Percentiles rank a stretch among this genome's conserved stretches.
phyloP scores from a whole-genome alignment of 2,888 invertebrate genomes.

The Drosophila mayaguana region DNA sequence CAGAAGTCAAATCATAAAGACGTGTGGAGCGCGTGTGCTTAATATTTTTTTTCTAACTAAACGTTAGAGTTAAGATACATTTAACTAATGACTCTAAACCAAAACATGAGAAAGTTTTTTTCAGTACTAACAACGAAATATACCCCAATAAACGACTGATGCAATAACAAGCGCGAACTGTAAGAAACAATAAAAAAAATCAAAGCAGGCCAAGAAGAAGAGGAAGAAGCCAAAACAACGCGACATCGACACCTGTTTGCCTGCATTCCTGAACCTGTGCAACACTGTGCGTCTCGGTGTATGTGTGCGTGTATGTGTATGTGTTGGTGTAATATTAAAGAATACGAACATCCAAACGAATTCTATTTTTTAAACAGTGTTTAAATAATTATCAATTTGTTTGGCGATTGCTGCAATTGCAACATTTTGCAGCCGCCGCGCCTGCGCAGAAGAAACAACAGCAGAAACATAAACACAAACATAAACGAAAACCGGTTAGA shows the following conservation, averaged over 20 bases:
- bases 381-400: slow-evolving; percentile 50
- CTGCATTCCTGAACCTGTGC: slow-evolving; percentile 64
- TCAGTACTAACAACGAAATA: slow-evolving; percentile 21
- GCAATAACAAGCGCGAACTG: slow-evolving; percentile 23
- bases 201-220: slow-evolving; percentile 46
- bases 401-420: slow-evolving; percentile 43
- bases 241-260: slow-evolving; percentile 67
- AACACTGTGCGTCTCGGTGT: slow-evolving; percentile 24
- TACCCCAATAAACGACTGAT: slow-evolving; percentile 9
- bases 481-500: slow-evolving; percentile 64
- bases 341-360: slow-evolving; percentile 29
- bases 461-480: slow-evolving; percentile 59
- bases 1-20: slow-evolving; percentile 39
- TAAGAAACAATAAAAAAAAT: slow-evolving; percentile 7
- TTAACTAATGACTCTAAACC: slow-evolving; percentile 26
- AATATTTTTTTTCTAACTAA: slow-evolving; percentile 15
- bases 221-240: slow-evolving; percentile 57
- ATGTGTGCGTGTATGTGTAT: slow-evolving; percentile 8
- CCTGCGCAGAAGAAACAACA: slow-evolving; percentile 47
- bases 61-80: slow-evolving; percentile 13
- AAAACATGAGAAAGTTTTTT: slow-evolving; percentile 22
- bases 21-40: slow-evolving; percentile 28
- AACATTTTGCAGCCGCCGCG: slow-evolving; percentile 42
- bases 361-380: slow-evolving; percentile 37
- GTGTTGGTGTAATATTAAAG: background rate